These are phyloP conservation scores for Koerneria pararmatus DNA, from an alignment of 2,888 invertebrate genomes.

Conservation along the genomic window DNA sequence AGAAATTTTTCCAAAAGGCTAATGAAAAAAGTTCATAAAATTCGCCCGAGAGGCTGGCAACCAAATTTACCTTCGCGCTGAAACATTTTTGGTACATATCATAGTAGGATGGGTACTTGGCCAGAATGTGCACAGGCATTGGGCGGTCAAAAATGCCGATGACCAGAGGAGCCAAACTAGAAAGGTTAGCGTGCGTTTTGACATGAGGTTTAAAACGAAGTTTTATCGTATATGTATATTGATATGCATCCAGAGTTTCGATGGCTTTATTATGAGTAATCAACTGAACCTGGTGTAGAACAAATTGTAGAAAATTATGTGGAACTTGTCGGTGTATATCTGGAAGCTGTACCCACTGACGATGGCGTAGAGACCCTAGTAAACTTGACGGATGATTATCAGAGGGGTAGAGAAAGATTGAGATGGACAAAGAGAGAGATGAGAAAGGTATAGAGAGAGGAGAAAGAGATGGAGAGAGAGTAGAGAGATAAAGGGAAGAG, in stretches of 20 bases:
- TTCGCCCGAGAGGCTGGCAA: no score
- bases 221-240: not conserved
- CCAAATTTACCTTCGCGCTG: conserved; percentile 12
- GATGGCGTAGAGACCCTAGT: conserved; percentile 15
- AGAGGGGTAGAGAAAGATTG: not conserved
- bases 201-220: not conserved
- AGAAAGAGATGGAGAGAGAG: not conserved
- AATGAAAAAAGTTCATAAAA: no score
- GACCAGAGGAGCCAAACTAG: conserved; percentile 19
- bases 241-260: not conserved
- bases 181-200: not conserved
- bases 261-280: not conserved
- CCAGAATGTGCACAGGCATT: not conserved
- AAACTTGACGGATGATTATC: not conserved
- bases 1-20: no score
- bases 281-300: conserved; percentile 18
- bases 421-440: conserved; percentile 5
- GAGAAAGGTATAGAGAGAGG: not conserved
- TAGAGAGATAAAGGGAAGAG: not conserved
- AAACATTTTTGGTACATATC: conserved; percentile 9
- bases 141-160: conserved; percentile 25
- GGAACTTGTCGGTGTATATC: conserved; percentile 23
- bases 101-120: conserved; percentile 16
- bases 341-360: conserved; percentile 24
- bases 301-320: conserved; percentile 22